phyloP scores from a whole-genome alignment of 2,888 invertebrate genomes.

The Melinopterus prodromus region DNA sequence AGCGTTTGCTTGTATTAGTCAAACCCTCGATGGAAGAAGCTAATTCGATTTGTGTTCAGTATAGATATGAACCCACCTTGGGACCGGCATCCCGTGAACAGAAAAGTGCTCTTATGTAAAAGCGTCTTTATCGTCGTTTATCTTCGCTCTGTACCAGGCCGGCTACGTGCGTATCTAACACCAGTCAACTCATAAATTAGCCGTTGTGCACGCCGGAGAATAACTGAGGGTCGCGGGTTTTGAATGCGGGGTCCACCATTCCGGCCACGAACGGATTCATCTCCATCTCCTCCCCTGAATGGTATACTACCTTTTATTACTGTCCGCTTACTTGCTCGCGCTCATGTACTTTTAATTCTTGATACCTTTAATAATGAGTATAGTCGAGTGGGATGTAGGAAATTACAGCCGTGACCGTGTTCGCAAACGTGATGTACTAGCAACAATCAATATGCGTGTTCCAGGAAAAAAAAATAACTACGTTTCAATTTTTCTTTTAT shows the following conservation, averaged over 20 bases:
- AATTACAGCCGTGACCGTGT: not conserved
- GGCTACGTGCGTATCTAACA: constrained; percentile 54
- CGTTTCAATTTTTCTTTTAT: not conserved
- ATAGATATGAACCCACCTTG: not conserved
- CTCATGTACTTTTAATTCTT: not conserved
- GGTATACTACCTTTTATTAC: not conserved
- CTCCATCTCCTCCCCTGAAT: constrained; percentile 4
- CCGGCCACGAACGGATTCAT: not conserved
- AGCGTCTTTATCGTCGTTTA: constrained; percentile 52
- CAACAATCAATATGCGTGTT: too few relatives aligned
- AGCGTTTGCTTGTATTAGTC: not conserved
- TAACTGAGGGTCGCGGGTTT: not conserved
- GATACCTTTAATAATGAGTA: not conserved
- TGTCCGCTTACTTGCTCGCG: not conserved
- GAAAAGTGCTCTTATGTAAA: constrained; percentile 47
- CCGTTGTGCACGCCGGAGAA: constrained; percentile 4
- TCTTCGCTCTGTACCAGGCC: constrained; percentile 43
- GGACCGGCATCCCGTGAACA: not conserved
- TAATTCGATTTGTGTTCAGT: not conserved
- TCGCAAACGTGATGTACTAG: too few relatives aligned
- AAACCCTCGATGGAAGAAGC: not conserved
- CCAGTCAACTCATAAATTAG: constrained; percentile 52
- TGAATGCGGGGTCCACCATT: not conserved
- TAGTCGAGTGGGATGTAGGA: constrained; percentile 16
- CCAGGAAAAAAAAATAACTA: too few relatives aligned